Percentiles rank a stretch among this genome's conserved stretches.
These are phyloP conservation scores for Tetranychus cinnabarinus DNA, from an alignment of 1,140 invertebrate species.

Conservation along the genomic window DNA sequence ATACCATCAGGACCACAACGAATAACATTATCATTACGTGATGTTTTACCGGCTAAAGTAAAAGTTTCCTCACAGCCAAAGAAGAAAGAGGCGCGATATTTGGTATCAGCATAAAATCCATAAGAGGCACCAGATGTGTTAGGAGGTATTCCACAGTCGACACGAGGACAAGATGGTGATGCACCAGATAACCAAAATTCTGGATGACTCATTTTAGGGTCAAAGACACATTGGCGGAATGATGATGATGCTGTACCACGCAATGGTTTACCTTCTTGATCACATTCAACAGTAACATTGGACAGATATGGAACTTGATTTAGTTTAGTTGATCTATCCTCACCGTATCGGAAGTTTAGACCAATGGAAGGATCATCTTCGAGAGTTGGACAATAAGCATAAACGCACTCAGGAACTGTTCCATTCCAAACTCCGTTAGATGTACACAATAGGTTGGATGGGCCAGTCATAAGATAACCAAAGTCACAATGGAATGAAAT, in stretches of 20 bases:
- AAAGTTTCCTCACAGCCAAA: slow-evolving; percentile 92
- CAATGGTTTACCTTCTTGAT: slow-evolving; percentile 43
- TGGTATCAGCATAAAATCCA: slow-evolving; percentile 53
- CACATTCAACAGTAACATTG: slow-evolving; percentile 63
- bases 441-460: slow-evolving; percentile 55
- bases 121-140: slow-evolving; percentile 77
- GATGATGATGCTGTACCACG: slow-evolving; percentile 49
- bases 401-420: slow-evolving; percentile 68
- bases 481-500: slow-evolving; percentile 83
- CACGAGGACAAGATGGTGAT: slow-evolving; percentile 49
- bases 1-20: slow-evolving; percentile 69
- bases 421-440: slow-evolving; percentile 82
- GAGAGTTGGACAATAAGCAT: slow-evolving; percentile 65
- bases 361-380: slow-evolving; percentile 71
- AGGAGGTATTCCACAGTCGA: slow-evolving; percentile 61
- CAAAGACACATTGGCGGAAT: slow-evolving; percentile 82
- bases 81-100: slow-evolving; percentile 73
- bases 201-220: slow-evolving; percentile 59
- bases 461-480: slow-evolving; percentile 71
- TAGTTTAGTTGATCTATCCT: slow-evolving; percentile 40
- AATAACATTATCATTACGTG: slow-evolving; percentile 69
- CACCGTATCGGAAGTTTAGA: slow-evolving; percentile 28
- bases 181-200: slow-evolving; percentile 77
- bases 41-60: slow-evolving; percentile 71
- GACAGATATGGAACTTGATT: slow-evolving; percentile 62